Evolutionary conservation across 2,888 invertebrate species (phyloP).

Genomic region (Caenorhabditis drosophilae): DNA sequence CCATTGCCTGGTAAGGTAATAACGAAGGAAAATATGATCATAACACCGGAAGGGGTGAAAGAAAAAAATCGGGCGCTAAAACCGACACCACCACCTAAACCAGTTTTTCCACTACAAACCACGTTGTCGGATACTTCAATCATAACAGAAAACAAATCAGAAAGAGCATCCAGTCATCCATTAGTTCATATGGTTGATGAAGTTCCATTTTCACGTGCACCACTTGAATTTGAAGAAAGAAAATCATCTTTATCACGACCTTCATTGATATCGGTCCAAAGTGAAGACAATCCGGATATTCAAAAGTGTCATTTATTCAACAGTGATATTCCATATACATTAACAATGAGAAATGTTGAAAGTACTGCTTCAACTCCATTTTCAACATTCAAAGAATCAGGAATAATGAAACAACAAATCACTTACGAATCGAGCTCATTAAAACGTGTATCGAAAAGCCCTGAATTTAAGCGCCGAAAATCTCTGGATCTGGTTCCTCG

Average conservation of each 20-base stretch:
- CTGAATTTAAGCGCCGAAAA: slow-evolving; percentile 52
- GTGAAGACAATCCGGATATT: slow-evolving; percentile 65
- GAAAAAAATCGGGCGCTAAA: slow-evolving; percentile 38
- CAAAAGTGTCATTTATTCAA: slow-evolving; percentile 58
- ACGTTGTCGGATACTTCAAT: slow-evolving; percentile 13
- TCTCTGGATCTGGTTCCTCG: slow-evolving; percentile 64
- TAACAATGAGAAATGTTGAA: slow-evolving; percentile 67
- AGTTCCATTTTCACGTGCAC: slow-evolving; percentile 35
- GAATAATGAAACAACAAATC: slow-evolving; percentile 12
- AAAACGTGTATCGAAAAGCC: slow-evolving; percentile 39
- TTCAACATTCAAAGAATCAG: slow-evolving; percentile 46
- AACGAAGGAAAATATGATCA: slow-evolving; percentile 58
- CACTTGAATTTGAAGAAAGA: slow-evolving; percentile 28
- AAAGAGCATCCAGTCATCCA: slow-evolving; percentile 33
- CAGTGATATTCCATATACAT: slow-evolving; percentile 67
- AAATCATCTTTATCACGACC: slow-evolving; percentile 45
- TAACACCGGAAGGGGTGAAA: slow-evolving; percentile 60
- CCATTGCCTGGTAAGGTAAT: slow-evolving; percentile 65
- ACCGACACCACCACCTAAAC: slow-evolving; percentile 65
- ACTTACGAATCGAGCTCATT: slow-evolving; percentile 33
- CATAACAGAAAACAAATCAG: slow-evolving; percentile 26
- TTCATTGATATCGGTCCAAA: slow-evolving; percentile 63
- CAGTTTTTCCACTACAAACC: slow-evolving; percentile 32
- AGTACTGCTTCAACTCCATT: slow-evolving; percentile 30
- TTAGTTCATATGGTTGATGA: slow-evolving; percentile 46